Evolutionary conservation across 2,888 invertebrate species (phyloP).

Genomic region (Oscheius sp.): DNA sequence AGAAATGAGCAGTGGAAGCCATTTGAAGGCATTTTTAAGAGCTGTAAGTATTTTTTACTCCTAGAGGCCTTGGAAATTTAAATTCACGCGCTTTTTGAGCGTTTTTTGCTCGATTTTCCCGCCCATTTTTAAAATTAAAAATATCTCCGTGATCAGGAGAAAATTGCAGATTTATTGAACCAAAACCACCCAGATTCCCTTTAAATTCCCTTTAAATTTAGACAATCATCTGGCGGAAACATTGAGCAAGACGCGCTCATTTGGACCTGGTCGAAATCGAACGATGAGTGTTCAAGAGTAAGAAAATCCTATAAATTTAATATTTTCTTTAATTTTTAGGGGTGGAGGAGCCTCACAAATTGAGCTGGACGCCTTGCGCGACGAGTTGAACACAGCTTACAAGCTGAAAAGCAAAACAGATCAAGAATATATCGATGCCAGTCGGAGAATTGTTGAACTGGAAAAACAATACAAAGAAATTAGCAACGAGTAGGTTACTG

Average conservation of each 20-base stretch:
- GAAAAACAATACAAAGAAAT: slow-evolving; percentile 33
- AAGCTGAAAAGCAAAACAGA: slow-evolving; percentile 64
- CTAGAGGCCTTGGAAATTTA: no score
- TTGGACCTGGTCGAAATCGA: background rate
- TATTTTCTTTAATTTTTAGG: background rate
- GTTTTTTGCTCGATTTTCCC: no score
- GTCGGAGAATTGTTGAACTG: slow-evolving; percentile 30
- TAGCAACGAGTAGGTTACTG: slow-evolving; percentile 34
- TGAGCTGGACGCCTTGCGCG: no score
- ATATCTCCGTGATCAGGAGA: no score
- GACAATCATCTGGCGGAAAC: background rate
- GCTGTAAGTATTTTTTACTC: slow-evolving; percentile 34
- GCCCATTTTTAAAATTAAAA: no score
- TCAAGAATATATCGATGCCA: slow-evolving; percentile 51
- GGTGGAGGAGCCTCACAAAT: no score
- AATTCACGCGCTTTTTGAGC: no score
- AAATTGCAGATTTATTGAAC: no score
- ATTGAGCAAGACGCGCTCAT: no score
- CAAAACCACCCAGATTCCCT: no score
- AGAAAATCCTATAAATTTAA: background rate
- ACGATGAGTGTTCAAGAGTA: background rate
- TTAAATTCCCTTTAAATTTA: background rate
- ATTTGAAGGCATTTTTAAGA: slow-evolving; percentile 26
- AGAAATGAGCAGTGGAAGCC: slow-evolving; percentile 19
- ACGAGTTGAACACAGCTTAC: slow-evolving; percentile 31